These are phyloP conservation scores for Acanthurus tractus DNA, from an alignment of 2,797 vertebrate genomes.

Conservation along the genomic window DNA sequence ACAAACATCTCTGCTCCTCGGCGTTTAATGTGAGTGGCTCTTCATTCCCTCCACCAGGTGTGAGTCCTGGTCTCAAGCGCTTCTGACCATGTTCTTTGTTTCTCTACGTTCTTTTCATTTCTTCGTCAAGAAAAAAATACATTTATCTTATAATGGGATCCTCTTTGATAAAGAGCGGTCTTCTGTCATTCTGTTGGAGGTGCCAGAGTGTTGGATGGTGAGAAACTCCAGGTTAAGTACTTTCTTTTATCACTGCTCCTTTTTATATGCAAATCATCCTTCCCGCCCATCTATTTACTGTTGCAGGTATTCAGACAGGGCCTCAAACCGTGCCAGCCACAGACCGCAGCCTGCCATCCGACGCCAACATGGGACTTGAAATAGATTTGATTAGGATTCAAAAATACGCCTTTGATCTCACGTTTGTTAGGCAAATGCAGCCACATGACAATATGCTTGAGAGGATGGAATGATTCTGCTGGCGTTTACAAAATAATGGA, in stretches of 20 bases:
- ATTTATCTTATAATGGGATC: slow-evolving; percentile 86
- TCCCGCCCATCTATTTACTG: slow-evolving; percentile 84
- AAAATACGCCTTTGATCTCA: slow-evolving; percentile 80
- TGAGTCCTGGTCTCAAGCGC: slow-evolving; percentile 40
- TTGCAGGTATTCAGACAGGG: slow-evolving; percentile 81
- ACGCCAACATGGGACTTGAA: slow-evolving; percentile 69
- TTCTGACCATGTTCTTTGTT: slow-evolving; percentile 66
- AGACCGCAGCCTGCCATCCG: slow-evolving; percentile 62
- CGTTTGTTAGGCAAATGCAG: slow-evolving; percentile 80
- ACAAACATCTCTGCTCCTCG: slow-evolving; percentile 53
- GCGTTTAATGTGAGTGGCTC: slow-evolving; percentile 45
- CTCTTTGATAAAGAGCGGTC: slow-evolving; percentile 80
- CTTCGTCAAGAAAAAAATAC: slow-evolving; percentile 79
- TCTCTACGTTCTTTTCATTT: slow-evolving; percentile 57
- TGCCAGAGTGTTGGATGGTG: slow-evolving; percentile 80
- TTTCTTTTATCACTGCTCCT: slow-evolving; percentile 84
- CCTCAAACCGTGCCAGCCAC: slow-evolving; percentile 69
- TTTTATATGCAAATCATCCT: slow-evolving; percentile 87
- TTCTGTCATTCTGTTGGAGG: slow-evolving; percentile 82
- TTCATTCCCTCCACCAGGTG: slow-evolving; percentile 48
- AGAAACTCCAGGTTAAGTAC: slow-evolving; percentile 85
- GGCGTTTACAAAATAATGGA: slow-evolving; percentile 82
- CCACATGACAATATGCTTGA: slow-evolving; percentile 75
- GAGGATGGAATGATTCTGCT: slow-evolving; percentile 74
- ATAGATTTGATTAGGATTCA: slow-evolving; percentile 83